A percentile compares a stretch with the other conserved stretches of the same genome.
Evolutionary conservation across 2,113 vertebrate species (phyloP).

Genomic region (Triplophysa rosa): DNA sequence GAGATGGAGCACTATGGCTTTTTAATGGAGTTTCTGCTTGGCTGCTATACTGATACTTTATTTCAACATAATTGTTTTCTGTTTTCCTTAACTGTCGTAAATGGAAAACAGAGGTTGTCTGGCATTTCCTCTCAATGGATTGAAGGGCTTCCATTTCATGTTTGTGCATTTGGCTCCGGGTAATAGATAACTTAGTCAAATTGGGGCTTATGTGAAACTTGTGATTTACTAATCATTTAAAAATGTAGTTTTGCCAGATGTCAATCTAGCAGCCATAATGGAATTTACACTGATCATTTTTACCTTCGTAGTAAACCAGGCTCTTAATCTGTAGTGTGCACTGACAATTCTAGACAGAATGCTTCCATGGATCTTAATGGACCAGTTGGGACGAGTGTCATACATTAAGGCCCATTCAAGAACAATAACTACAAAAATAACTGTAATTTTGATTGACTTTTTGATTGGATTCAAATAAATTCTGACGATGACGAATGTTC

Average conservation of each 20-base stretch:
- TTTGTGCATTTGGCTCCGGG: neutral
- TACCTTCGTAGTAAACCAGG: neutral
- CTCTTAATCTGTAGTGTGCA: too few relatives aligned
- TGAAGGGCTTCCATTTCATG: constrained; percentile 5
- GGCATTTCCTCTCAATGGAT: constrained; percentile 15
- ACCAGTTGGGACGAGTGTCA: too few relatives aligned
- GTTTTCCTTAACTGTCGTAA: constrained; percentile 46
- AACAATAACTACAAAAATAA: too few relatives aligned
- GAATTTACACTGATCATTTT: neutral
- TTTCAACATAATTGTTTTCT: constrained; percentile 49
- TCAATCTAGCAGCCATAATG: neutral
- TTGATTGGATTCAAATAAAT: too few relatives aligned
- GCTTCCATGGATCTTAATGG: too few relatives aligned
- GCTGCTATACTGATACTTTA: constrained; percentile 50
- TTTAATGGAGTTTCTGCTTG: constrained; percentile 61
- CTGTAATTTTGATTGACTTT: too few relatives aligned
- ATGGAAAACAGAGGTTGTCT: constrained; percentile 26
- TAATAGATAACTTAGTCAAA: neutral
- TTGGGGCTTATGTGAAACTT: neutral
- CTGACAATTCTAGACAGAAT: too few relatives aligned
- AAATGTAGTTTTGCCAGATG: neutral
- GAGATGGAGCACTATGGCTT: neutral
- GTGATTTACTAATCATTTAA: neutral
- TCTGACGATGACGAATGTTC: too few relatives aligned
- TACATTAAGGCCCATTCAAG: too few relatives aligned